Evolutionary conservation across 2,888 invertebrate species (phyloP).

Genomic region (Ceramica pisi): DNA sequence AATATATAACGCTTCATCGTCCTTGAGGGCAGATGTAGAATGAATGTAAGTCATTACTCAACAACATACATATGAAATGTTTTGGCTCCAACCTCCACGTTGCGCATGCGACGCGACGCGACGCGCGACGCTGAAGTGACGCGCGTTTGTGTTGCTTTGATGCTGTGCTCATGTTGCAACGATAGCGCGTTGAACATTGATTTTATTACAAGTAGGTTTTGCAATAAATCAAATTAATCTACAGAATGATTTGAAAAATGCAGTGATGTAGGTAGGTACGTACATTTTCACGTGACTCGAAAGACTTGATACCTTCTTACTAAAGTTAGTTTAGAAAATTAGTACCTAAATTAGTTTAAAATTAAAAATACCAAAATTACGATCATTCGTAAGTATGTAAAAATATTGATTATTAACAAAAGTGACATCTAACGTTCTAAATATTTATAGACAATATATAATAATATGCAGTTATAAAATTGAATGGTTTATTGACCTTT

Average conservation of each 20-base stretch:
- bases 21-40: conserved; percentile 20
- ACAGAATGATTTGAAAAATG: neutral
- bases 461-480: neutral
- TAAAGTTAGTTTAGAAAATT: too few relatives aligned
- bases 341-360: too few relatives aligned
- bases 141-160: neutral
- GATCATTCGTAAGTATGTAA: neutral
- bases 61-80: conserved; percentile 28
- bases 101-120: conserved; percentile 13
- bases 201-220: neutral
- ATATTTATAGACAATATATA: neutral
- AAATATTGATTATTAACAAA: neutral
- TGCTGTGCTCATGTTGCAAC: neutral
- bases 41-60: conserved; percentile 37
- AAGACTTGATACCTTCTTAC: too few relatives aligned
- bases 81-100: conserved; percentile 33
- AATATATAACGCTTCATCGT: conserved; percentile 24
- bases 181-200: neutral
- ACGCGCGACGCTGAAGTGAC: too few relatives aligned
- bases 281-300: too few relatives aligned
- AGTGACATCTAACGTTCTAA: neutral
- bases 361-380: neutral
- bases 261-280: too few relatives aligned
- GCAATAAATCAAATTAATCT: too few relatives aligned
- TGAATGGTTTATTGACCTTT: conserved; percentile 12